These are phyloP conservation scores for Enteromius trimaculatus DNA, from an alignment of 2,797 vertebrate genomes.

Conservation along the genomic window DNA sequence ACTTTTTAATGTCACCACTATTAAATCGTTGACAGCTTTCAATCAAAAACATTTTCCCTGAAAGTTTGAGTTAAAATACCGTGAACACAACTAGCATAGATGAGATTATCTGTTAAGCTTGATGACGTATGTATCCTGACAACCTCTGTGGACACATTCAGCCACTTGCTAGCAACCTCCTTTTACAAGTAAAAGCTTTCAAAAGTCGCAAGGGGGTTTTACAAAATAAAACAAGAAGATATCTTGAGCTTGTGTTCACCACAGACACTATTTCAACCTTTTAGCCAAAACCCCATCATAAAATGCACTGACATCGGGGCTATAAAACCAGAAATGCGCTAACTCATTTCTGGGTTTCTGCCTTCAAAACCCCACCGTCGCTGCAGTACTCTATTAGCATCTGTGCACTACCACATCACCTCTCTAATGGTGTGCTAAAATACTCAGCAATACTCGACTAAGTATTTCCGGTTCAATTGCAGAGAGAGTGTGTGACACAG, in stretches of 20 bases:
- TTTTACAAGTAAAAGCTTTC: slow-evolving; percentile 11
- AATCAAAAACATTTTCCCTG: too few relatives aligned
- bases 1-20: too few relatives aligned
- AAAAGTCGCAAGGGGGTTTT: background rate
- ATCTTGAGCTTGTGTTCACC: background rate
- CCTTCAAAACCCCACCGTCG: background rate
- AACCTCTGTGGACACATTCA: background rate
- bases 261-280: background rate
- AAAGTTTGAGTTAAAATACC: background rate
- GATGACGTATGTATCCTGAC: background rate
- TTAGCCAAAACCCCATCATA: background rate
- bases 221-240: background rate
- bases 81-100: background rate
- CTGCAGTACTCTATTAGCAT: background rate
- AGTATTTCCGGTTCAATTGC: slow-evolving; percentile 19
- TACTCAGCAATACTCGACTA: slow-evolving; percentile 2
- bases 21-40: too few relatives aligned
- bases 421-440: slow-evolving; percentile 2
- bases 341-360: background rate
- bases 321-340: background rate
- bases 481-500: background rate
- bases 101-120: background rate
- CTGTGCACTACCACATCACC: background rate
- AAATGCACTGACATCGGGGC: background rate
- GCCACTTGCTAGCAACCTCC: background rate